Evolutionary conservation across 2,888 invertebrate genomes (phyloP), one percentile per base, ranked within the genome.

Genomic region (Ophioninae sp.): DNA sequence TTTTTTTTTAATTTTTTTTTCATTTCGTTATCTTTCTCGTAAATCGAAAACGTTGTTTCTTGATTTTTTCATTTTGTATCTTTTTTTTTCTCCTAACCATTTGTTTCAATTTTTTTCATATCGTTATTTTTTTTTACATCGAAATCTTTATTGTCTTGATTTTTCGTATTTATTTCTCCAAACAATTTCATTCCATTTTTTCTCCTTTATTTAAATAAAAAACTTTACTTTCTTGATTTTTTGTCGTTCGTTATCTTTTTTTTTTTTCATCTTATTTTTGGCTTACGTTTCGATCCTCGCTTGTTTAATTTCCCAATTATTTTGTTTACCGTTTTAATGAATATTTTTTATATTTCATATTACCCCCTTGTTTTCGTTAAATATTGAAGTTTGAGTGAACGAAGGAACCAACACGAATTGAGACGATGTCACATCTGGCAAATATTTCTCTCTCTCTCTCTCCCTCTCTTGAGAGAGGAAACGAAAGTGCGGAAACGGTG

Each of bases 391-490:
- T 73, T 67, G 30, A 1, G 56, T 39, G 62, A 70, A 21, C 17
- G 64, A 57, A 56, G 44, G 61, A 61, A 41, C 64, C 74, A 2
- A 30, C 68, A 17, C 67, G 68, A 65, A 77, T 72, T 61, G 59
- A 73, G 67, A 67, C 50, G 70, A 39, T 67, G 84, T 64, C 79
- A 81, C 81, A 84, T 84, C 84, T 81, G 84, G 69, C 61, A 50
- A 74, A 30, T n/a, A n/a, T n/a, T n/a, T 3, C 30, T 30, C 2
- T 30, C 30, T 30, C 30, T 30, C 30, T 30, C 30, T 30, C 30
- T 30, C 30, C 3, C 30, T 30, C 30, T 30, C 30, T 30, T 30
- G 30, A 30, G 30, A 30, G 30, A 30, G 79, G 70, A 50, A 37
- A 21, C 30, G 44, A 70, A 74, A 30, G 37, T 68, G 56, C 44